These are phyloP conservation scores for Pseudomyrmex concolor DNA, from an alignment of 1,140 invertebrate species.

Conservation along the genomic window DNA sequence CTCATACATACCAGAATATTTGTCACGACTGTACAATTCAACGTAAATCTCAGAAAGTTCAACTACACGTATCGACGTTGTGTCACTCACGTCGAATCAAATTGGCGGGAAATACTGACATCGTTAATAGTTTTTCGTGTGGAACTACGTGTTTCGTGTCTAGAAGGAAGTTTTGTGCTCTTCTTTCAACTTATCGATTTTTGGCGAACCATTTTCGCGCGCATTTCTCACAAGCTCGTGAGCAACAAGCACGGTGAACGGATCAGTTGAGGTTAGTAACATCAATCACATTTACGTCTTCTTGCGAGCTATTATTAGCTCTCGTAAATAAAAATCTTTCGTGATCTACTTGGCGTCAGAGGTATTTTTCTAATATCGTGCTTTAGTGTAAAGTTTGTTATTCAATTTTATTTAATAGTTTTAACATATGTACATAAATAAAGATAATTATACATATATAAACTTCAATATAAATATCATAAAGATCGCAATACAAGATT, in stretches of 20 bases:
- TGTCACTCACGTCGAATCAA: not conserved
- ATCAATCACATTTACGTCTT: not conserved
- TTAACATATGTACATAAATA: too few relatives aligned
- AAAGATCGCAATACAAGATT: too few relatives aligned
- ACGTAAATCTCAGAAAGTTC: not conserved
- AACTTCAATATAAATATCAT: too few relatives aligned
- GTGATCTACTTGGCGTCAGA: too few relatives aligned
- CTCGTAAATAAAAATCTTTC: not conserved
- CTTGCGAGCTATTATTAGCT: not conserved
- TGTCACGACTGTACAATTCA: not conserved
- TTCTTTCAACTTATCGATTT: slow-evolving; percentile 32
- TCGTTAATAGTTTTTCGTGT: not conserved
- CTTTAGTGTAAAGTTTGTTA: too few relatives aligned
- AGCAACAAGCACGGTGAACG: not conserved
- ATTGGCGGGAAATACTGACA: not conserved
- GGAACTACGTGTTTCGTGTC: not conserved
- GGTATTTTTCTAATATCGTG: too few relatives aligned
- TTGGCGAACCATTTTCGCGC: slow-evolving; percentile 20
- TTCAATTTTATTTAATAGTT: too few relatives aligned
- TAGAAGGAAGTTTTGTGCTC: not conserved
- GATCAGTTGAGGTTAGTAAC: not conserved
- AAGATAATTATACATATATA: too few relatives aligned
- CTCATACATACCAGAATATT: not conserved
- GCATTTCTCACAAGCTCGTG: not conserved
- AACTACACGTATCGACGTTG: not conserved